Percentiles rank a stretch among this genome's conserved stretches.
These are phyloP conservation scores for Hirundo rustica DNA, from an alignment of 2,797 vertebrate species.

Conservation along the genomic window DNA sequence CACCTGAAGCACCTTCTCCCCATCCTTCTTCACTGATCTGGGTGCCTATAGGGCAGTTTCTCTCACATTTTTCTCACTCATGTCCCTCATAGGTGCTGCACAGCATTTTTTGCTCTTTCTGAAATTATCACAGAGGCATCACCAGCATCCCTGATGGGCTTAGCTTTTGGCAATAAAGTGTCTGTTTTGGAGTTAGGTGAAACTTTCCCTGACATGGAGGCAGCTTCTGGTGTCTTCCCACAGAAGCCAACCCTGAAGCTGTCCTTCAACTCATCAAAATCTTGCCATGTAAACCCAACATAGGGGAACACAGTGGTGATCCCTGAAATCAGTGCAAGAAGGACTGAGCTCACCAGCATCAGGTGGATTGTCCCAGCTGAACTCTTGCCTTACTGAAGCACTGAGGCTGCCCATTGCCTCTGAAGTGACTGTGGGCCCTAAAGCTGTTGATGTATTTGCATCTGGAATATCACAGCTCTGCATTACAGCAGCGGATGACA, in stretches of 20 bases:
- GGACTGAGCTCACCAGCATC: neutral
- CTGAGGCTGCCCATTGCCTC: neutral
- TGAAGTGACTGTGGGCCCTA: neutral
- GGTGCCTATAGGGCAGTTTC: neutral
- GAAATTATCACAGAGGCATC: neutral
- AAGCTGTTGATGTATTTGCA: neutral
- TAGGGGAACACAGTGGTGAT: neutral
- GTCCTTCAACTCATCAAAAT: neutral
- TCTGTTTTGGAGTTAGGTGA: neutral
- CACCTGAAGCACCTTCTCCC: neutral
- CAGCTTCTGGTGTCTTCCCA: neutral
- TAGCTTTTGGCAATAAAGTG: neutral
- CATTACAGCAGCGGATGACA: neutral
- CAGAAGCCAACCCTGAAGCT: neutral
- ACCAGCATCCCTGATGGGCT: neutral
- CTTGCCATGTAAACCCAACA: neutral
- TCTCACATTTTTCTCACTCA: neutral
- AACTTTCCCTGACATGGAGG: fast-evolving
- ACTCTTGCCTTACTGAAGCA: neutral
- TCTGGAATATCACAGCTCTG: neutral
- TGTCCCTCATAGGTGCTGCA: neutral
- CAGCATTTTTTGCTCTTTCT: neutral
- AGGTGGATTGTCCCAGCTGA: neutral
- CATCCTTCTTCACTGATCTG: neutral
- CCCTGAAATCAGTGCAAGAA: neutral